A percentile compares a stretch with the other conserved stretches of the same genome.
Evolutionary conservation across 2,113 vertebrate species (phyloP).

Genomic region (Nycticebus coucang): DNA sequence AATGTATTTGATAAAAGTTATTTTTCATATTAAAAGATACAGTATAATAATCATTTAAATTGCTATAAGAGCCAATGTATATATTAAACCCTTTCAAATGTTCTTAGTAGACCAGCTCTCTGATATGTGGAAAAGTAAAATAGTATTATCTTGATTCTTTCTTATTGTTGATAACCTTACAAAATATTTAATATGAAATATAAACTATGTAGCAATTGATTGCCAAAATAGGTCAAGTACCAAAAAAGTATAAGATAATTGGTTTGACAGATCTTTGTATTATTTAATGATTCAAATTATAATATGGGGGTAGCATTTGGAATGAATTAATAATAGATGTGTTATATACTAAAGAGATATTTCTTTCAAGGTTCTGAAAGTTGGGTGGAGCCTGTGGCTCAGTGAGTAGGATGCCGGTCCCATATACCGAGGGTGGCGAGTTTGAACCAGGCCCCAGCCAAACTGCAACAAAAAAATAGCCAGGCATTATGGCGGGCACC

Average conservation of each 20-base stretch:
- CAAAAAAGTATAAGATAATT: conserved; percentile 12
- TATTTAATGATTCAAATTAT: conserved; percentile 36
- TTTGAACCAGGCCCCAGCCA: too few relatives aligned
- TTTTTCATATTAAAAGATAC: conserved; percentile 34
- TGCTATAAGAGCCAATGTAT: not conserved
- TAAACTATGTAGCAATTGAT: not conserved
- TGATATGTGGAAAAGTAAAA: conserved; percentile 16
- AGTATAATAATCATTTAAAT: conserved; percentile 39
- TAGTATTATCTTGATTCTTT: not conserved
- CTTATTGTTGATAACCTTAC: conserved; percentile 30
- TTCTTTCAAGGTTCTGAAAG: conserved; percentile 24
- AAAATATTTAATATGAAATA: conserved; percentile 5
- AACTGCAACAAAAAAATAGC: too few relatives aligned
- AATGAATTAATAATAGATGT: conserved; percentile 10
- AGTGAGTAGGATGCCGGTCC: too few relatives aligned
- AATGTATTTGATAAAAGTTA: not conserved
- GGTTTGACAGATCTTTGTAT: conserved; percentile 10
- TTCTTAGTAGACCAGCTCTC: not conserved
- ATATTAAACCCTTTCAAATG: not conserved
- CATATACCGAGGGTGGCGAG: too few relatives aligned
- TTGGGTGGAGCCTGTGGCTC: not conserved
- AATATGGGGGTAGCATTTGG: not conserved
- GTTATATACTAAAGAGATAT: not conserved
- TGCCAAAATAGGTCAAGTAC: conserved; percentile 42
- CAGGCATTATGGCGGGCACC: too few relatives aligned